A percentile compares a stretch with the other conserved stretches of the same genome.
phyloP scores from a whole-genome alignment of 2,888 invertebrate genomes.

The Lochmaea crataegi region DNA sequence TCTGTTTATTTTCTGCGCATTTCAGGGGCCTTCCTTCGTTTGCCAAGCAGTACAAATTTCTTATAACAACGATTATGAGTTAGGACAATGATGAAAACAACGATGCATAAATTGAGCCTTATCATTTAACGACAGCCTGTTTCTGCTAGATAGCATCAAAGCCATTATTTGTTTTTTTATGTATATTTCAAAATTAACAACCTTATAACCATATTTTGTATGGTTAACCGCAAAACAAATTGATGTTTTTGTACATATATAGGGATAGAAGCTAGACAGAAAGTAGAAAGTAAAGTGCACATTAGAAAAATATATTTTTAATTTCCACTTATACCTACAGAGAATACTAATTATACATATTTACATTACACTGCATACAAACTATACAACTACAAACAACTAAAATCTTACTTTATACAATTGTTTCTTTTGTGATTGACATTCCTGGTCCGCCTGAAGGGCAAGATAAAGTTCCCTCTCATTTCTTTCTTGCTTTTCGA shows the following conservation, averaged over 20 bases:
- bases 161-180: too few relatives aligned
- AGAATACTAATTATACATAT: constrained; percentile 5
- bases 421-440: constrained; percentile 69
- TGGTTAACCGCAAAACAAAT: background rate
- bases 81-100: too few relatives aligned
- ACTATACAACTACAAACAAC: background rate
- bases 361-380: constrained; percentile 1
- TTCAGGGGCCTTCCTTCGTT: too few relatives aligned
- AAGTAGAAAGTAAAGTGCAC: constrained; percentile 5
- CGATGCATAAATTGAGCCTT: too few relatives aligned
- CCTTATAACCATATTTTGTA: too few relatives aligned
- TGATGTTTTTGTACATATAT: background rate
- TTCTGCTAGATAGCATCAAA: too few relatives aligned
- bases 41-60: too few relatives aligned
- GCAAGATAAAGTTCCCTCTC: constrained; percentile 80
- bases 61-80: too few relatives aligned
- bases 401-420: constrained; percentile 59
- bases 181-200: too few relatives aligned
- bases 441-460: constrained; percentile 70
- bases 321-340: constrained; percentile 10
- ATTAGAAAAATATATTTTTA: constrained; percentile 19
- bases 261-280: background rate
- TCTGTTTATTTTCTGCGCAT: too few relatives aligned
- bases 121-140: too few relatives aligned
- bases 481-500: constrained; percentile 80